Conservation (phyloP, 2,797 vertebrate genomes). For the Epinephelus coioides region DNA sequence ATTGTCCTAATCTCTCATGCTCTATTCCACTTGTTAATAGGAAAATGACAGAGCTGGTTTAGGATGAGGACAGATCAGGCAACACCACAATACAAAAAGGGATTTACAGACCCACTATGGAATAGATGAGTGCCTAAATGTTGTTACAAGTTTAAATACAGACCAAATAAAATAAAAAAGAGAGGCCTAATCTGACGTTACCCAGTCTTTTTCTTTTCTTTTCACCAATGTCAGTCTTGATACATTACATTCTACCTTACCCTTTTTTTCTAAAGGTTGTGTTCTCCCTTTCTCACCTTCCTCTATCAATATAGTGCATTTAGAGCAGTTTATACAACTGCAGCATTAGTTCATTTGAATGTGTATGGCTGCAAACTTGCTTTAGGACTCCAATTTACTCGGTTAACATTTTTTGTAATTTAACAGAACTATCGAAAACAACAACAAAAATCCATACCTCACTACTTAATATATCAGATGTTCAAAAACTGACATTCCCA, state of each 20-base stretch:
- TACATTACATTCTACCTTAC: neutral
- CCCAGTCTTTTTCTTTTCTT: no score
- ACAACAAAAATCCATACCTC: no score
- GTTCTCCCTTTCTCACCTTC: neutral
- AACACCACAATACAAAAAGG: constrained; percentile 33
- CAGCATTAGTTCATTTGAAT: neutral
- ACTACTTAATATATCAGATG: no score
- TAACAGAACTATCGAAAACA: no score
- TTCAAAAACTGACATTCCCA: no score
- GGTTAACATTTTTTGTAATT: neutral
- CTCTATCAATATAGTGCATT: neutral
- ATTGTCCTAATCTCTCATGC: constrained; percentile 41
- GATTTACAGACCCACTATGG: constrained; percentile 35
- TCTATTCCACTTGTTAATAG: constrained; percentile 35
- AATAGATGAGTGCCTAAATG: constrained; percentile 27
- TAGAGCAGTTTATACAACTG: neutral
- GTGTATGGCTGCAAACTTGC: neutral
- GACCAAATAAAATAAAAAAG: constrained; percentile 16
- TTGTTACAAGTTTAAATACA: constrained; percentile 19
- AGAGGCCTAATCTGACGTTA: neutral
- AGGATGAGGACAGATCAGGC: constrained; percentile 45
- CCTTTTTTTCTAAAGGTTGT: neutral
- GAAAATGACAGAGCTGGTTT: constrained; percentile 45
- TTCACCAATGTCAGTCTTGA: no score
- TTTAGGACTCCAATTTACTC: neutral